Conservation (phyloP, 2,888 invertebrate genomes). For the Phanerotoma sp. region DNA sequence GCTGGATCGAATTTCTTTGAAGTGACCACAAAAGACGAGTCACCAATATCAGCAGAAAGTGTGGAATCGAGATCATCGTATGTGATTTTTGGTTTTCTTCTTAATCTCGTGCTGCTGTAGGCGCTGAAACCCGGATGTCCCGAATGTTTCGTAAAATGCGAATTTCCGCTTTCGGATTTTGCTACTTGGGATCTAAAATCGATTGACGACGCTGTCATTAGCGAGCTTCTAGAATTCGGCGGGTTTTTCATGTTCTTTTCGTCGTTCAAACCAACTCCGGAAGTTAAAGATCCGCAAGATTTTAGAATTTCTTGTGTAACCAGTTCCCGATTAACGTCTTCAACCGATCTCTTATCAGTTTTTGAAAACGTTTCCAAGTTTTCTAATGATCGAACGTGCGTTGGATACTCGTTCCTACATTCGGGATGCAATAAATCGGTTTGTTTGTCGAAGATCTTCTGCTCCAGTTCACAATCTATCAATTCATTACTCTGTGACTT, state of each 20-base stretch:
- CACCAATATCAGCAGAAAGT: conserved; percentile 63
- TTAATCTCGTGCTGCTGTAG: conserved; percentile 36
- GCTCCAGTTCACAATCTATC: conserved; percentile 35
- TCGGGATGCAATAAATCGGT: conserved; percentile 19
- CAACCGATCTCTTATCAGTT: background rate
- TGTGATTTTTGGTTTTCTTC: conserved; percentile 37
- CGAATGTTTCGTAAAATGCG: conserved; percentile 10
- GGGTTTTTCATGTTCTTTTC: conserved; percentile 36
- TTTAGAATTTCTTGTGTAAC: background rate
- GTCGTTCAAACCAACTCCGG: conserved; percentile 23
- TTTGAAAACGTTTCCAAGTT: background rate
- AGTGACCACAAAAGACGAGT: conserved; percentile 61
- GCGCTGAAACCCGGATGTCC: conserved; percentile 23
- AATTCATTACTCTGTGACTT: conserved; percentile 33
- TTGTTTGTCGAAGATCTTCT: conserved; percentile 38
- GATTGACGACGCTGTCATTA: conserved; percentile 12
- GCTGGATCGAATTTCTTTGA: conserved; percentile 57
- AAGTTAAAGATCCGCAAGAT: conserved; percentile 11
- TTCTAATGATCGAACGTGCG: background rate
- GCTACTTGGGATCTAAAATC: background rate
- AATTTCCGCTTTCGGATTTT: background rate
- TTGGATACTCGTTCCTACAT: background rate
- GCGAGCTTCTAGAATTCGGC: conserved; percentile 37
- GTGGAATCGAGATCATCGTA: conserved; percentile 65
- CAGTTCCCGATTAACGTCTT: background rate